A percentile compares a stretch with the other conserved stretches of the same genome.
Evolutionary conservation across 1,140 invertebrate genomes (phyloP).

Genomic region (Delia radicum): DNA sequence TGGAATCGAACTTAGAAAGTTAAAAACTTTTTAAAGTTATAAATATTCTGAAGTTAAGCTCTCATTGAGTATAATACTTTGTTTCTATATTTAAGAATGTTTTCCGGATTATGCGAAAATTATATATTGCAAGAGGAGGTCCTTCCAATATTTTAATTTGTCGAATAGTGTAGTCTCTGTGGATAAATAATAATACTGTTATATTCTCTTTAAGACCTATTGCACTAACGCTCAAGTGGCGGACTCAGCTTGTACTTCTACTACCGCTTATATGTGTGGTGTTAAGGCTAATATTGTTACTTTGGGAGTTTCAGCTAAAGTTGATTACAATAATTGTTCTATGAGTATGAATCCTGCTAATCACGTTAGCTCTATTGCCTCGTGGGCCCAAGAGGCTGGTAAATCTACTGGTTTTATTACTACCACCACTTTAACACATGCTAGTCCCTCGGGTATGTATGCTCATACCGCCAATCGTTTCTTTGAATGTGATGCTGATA

Average conservation of each 20-base stretch:
- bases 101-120: too few relatives aligned
- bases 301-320: conserved; percentile 66
- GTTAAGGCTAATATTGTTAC: conserved; percentile 70
- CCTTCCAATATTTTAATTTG: too few relatives aligned
- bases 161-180: too few relatives aligned
- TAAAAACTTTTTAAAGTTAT: too few relatives aligned
- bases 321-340: conserved; percentile 66
- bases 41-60: too few relatives aligned
- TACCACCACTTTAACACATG: conserved; percentile 52
- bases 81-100: too few relatives aligned
- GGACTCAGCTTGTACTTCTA: conserved; percentile 75
- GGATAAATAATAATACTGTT: too few relatives aligned
- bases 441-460: conserved; percentile 50
- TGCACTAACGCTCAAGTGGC: conserved; percentile 78
- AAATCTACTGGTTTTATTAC: conserved; percentile 53
- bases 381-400: conserved; percentile 82
- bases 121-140: too few relatives aligned
- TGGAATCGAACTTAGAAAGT: too few relatives aligned
- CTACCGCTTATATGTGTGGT: conserved; percentile 72
- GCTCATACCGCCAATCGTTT: conserved; percentile 68
- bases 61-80: too few relatives aligned
- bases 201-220: conserved; percentile 53
- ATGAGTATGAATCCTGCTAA: conserved; percentile 61
- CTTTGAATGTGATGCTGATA: conserved; percentile 75
- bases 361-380: conserved; percentile 69